Conservation (phyloP, 2,888 invertebrate genomes). For the Pseudanteris insignis region DNA sequence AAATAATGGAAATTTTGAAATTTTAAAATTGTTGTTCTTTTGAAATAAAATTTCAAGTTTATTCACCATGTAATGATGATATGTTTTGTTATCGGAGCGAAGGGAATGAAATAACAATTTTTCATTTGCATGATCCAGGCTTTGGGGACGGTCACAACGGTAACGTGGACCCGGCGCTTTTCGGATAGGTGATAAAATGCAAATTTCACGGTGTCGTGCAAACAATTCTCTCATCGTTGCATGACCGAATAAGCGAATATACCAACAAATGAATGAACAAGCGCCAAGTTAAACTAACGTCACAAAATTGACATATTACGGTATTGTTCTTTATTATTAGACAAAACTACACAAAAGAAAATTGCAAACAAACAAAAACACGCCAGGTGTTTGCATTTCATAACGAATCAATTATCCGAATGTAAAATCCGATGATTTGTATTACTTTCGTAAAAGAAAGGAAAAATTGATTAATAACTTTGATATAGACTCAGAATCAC, state of each 20-base stretch:
- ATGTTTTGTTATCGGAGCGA: conserved; percentile 2
- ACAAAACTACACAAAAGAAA: not conserved
- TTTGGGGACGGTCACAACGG: conserved; percentile 19
- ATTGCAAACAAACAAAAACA: not conserved
- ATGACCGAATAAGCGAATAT: conserved; percentile 29
- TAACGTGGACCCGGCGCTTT: conserved; percentile 17
- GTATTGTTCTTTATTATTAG: conserved; percentile 1
- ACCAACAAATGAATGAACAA: conserved; percentile 33
- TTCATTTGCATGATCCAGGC: conserved; percentile 31
- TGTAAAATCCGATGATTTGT: no score
- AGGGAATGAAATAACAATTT: conserved; percentile 23
- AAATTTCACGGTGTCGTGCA: conserved; percentile 37
- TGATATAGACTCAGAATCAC: no score
- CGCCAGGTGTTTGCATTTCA: not conserved
- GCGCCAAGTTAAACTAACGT: conserved; percentile 13
- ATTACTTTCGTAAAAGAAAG: no score
- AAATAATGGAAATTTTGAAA: no score
- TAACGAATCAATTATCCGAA: no score
- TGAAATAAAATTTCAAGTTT: not conserved
- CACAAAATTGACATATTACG: not conserved
- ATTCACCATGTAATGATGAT: conserved; percentile 7
- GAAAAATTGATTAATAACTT: no score
- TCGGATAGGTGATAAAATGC: conserved; percentile 42
- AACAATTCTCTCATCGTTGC: conserved; percentile 34
- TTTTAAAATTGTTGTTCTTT: no score